Conservation (phyloP, 2,888 invertebrate genomes). For the Nephrocerus scutellatus region DNA sequence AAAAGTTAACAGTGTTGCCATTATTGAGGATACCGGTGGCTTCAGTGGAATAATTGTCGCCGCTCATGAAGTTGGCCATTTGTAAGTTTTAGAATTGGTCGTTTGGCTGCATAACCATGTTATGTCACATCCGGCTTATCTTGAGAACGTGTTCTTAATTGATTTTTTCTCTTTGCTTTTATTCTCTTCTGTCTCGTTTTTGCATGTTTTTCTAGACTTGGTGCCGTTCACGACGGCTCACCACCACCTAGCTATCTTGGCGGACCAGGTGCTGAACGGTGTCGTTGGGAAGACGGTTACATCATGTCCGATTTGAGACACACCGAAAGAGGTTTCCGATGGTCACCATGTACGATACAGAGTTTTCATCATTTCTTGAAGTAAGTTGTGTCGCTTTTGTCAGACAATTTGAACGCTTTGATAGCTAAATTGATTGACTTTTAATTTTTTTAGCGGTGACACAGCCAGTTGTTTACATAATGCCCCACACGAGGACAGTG, state of each 20-base stretch:
- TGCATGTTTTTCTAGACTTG: slow-evolving; percentile 56
- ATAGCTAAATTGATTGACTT: slow-evolving; percentile 1
- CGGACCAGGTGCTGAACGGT: slow-evolving; percentile 89
- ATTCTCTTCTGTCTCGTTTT: slow-evolving; percentile 6
- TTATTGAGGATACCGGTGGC: slow-evolving; percentile 93
- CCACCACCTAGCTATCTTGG: slow-evolving; percentile 91
- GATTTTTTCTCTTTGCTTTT: slow-evolving; percentile 18
- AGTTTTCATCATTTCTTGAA: slow-evolving; percentile 94
- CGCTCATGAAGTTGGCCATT: slow-evolving; percentile 93
- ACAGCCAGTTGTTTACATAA: slow-evolving; percentile 90
- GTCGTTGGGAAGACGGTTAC: slow-evolving; percentile 92
- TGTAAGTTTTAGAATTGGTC: slow-evolving; percentile 69
- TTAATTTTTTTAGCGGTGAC: slow-evolving; percentile 65
- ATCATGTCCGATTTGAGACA: slow-evolving; percentile 93
- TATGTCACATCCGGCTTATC: too few species aligned
- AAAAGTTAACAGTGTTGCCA: slow-evolving; percentile 93
- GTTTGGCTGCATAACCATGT: too few species aligned
- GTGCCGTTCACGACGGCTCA: slow-evolving; percentile 93
- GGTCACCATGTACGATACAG: slow-evolving; percentile 88
- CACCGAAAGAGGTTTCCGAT: slow-evolving; percentile 89
- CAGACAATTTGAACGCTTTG: too few species aligned
- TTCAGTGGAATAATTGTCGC: slow-evolving; percentile 95
- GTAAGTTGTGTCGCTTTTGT: too few species aligned
- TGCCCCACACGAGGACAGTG: slow-evolving; percentile 88
- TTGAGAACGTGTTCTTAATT: not conserved